Base-by-base conservation (phyloP, 2,113 vertebrate genomes). In the Odontophorus gujanensis region DNA sequence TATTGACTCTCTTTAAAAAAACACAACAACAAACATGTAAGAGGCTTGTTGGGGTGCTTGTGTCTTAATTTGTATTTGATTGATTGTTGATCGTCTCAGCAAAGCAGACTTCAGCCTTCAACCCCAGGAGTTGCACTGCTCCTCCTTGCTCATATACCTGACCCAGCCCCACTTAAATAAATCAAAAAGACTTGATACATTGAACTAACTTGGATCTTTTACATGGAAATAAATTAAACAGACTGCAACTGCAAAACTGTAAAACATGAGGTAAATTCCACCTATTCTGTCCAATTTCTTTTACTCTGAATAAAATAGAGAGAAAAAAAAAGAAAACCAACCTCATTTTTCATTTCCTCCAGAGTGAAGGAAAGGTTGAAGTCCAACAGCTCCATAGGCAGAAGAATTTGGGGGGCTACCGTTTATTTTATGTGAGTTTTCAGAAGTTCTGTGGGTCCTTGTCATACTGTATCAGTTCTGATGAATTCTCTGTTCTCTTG, bases 401-500 rank as follows among this genome's bases (percentile, higher is more conserved):
- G 10, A 2, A 28, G 6, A 8, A 21, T 34, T 63, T 61, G 67
- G 51, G 38, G 0, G 1, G 32, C 51, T 81, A 43, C 14, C 42
- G 50, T 83, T 90, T 68, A 28, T 57, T 90, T 90, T 47, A 76
- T 3, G 0, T n/a, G 10, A 5, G 25, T 72, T 90, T 88, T 87
- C 50, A 93, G 66, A 88, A 66, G 22, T 67, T 81, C 30, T 78
- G 9, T 24, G 61, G 16, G 69, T 43, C 19, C 38, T 80, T 76
- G 71, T 92, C 65, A 81, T 11, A 55, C 34, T 83, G 57, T 38
- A 81, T 95, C 62, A 73, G 45, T 93, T 66, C 36, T 77, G 38
- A 67, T 81, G 14, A 90, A 77, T 93, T 85, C 36, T 94, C 50
- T 77, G 36, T 82, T 91, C 74, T 81, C 51, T 65, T 89, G 67